Percentiles rank a stretch among this genome's conserved stretches.
These are phyloP conservation scores for Nerophis lumbriciformis DNA, from an alignment of 2,113 vertebrate genomes.

Conservation along the genomic window DNA sequence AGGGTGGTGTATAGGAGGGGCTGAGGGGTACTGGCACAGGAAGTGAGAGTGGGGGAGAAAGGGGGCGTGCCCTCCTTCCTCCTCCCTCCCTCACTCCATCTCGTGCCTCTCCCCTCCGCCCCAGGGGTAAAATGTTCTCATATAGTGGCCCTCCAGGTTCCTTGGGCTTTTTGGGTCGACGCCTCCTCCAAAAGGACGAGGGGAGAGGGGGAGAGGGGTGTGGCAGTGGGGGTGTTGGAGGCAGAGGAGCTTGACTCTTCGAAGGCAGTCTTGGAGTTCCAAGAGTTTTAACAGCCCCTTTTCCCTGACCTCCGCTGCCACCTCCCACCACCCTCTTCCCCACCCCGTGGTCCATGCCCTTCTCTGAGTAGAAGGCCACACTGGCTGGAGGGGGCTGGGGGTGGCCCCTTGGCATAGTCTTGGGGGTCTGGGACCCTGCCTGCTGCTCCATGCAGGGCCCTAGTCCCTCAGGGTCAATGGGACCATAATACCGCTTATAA, in stretches of 20 bases:
- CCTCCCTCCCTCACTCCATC: slow-evolving; percentile 65
- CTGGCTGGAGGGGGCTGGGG: slow-evolving; percentile 71
- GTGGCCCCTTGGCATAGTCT: slow-evolving; percentile 73
- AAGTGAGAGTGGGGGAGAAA: slow-evolving; percentile 75
- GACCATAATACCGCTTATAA: slow-evolving; percentile 88
- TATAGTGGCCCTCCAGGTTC: slow-evolving; percentile 71
- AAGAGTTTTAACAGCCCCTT: slow-evolving; percentile 72
- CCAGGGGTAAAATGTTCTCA: slow-evolving; percentile 74
- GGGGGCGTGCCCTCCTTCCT: slow-evolving; percentile 70
- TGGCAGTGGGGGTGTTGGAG: slow-evolving; percentile 76
- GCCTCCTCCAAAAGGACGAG: slow-evolving; percentile 77
- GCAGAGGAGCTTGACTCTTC: slow-evolving; percentile 75
- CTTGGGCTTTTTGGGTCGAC: slow-evolving; percentile 73
- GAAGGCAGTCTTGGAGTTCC: slow-evolving; percentile 73
- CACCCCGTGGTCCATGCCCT: slow-evolving; percentile 72
- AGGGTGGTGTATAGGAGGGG: slow-evolving; percentile 72
- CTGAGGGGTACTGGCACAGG: slow-evolving; percentile 75
- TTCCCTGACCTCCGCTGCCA: slow-evolving; percentile 75
- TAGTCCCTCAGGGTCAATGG: slow-evolving; percentile 88
- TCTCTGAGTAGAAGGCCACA: slow-evolving; percentile 76
- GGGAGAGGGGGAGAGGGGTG: slow-evolving; percentile 78
- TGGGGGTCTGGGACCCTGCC: slow-evolving; percentile 77
- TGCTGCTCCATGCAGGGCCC: slow-evolving; percentile 78
- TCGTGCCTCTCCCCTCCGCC: slow-evolving; percentile 75
- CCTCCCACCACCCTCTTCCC: slow-evolving; percentile 76